phyloP scores from a whole-genome alignment of 2,797 vertebrate species.

The Sternarchorhynchus goeldii region DNA sequence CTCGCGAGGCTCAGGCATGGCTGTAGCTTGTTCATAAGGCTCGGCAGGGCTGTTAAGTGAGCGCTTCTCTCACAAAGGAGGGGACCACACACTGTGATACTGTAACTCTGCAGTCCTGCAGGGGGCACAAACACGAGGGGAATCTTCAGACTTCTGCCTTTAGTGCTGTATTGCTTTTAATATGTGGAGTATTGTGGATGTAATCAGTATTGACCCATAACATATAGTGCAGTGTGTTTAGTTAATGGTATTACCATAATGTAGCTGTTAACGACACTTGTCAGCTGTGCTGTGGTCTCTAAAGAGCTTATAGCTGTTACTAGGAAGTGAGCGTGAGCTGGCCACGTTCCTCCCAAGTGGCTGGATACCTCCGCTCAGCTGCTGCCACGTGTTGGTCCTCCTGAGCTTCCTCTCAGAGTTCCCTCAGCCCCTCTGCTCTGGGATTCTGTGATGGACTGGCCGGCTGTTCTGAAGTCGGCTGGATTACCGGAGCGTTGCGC shows the following conservation, averaged over 20 bases:
- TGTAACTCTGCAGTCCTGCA: neutral
- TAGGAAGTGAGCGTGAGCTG: constrained; percentile 24
- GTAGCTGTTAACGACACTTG: neutral
- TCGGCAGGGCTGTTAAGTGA: neutral
- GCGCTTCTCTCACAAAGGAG: constrained; percentile 4
- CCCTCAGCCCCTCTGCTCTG: constrained; percentile 35
- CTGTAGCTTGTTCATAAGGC: neutral
- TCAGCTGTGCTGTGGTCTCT: neutral
- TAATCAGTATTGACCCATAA: neutral
- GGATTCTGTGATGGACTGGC: constrained; percentile 44
- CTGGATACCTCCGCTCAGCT: constrained; percentile 17
- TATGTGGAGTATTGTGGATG: too few relatives aligned
- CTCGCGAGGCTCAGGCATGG: neutral
- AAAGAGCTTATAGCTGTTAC: constrained; percentile 16
- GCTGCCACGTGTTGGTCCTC: constrained; percentile 6
- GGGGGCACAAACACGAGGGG: too few relatives aligned
- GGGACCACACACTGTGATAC: neutral
- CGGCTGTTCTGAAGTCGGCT: constrained; percentile 20
- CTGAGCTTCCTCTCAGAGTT: constrained; percentile 34
- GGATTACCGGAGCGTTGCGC: constrained; percentile 43
- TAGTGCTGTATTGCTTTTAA: too few relatives aligned
- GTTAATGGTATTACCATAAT: neutral
- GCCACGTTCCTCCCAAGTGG: constrained; percentile 29
- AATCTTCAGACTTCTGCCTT: too few relatives aligned
- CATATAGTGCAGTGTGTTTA: neutral